Conservation (phyloP, 2,797 vertebrate species). For the Crenuchus spilurus region DNA sequence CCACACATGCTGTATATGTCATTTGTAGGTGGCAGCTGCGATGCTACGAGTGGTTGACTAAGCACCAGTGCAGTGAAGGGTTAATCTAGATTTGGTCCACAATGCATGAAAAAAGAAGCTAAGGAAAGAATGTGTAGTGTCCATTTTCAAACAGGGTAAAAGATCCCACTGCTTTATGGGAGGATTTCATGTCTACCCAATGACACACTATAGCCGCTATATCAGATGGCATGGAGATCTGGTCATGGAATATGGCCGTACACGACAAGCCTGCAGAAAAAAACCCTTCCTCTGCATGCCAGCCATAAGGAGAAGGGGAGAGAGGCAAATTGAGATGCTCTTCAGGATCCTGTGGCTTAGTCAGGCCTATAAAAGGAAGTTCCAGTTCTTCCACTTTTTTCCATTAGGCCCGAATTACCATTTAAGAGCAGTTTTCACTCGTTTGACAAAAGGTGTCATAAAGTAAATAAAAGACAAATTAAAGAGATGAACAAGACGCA, state of each 20-base stretch:
- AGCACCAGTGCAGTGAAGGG: too few species aligned
- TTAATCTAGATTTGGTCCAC: neutral
- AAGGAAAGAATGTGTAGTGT: neutral
- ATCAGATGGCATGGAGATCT: slow-evolving; percentile 26
- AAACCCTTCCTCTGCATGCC: neutral
- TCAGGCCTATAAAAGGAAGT: slow-evolving; percentile 63
- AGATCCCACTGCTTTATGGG: slow-evolving; percentile 15
- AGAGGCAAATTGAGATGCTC: slow-evolving; percentile 28
- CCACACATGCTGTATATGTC: too few species aligned
- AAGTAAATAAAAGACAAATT: slow-evolving; percentile 74
- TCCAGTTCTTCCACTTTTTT: slow-evolving; percentile 58
- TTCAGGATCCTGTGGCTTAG: slow-evolving; percentile 44
- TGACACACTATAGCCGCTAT: slow-evolving; percentile 35
- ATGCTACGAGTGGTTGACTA: too few species aligned
- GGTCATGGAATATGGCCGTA: slow-evolving; percentile 17
- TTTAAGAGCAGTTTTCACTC: slow-evolving; percentile 64
- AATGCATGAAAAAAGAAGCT: neutral
- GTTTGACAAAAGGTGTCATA: slow-evolving; percentile 74
- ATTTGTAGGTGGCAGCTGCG: too few species aligned
- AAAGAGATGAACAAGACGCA: slow-evolving; percentile 65
- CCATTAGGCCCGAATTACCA: slow-evolving; percentile 67
- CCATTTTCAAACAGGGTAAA: neutral
- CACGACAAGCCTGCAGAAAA: neutral
- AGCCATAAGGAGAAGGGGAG: slow-evolving; percentile 20
- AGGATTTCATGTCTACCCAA: slow-evolving; percentile 2